These are phyloP conservation scores for Synergus japonicus DNA, from an alignment of 2,888 invertebrate species.

Conservation along the genomic window DNA sequence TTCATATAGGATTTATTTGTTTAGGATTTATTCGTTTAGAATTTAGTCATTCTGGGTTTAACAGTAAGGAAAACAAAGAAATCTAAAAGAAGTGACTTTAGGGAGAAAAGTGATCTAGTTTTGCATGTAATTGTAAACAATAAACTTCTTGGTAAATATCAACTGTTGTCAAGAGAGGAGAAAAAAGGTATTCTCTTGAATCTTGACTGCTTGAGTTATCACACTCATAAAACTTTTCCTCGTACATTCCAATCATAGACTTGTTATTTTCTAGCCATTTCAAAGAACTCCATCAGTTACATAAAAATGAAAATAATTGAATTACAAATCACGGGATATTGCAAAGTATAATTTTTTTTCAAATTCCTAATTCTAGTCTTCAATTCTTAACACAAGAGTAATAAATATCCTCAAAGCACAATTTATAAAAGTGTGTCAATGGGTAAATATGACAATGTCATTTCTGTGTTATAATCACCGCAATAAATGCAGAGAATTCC, in stretches of 20 bases:
- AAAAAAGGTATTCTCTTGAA: neutral
- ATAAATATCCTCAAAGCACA: neutral
- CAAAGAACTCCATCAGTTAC: conserved; percentile 3
- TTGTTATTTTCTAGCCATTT: conserved; percentile 11
- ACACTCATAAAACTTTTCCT: conserved; percentile 29
- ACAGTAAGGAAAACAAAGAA: no score
- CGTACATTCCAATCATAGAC: conserved; percentile 13
- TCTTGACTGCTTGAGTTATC: conserved; percentile 33
- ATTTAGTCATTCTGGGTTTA: no score
- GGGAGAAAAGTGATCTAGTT: no score
- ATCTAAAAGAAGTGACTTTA: no score
- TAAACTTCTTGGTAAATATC: neutral
- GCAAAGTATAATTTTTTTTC: conserved; percentile 1
- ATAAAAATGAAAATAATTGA: conserved; percentile 38
- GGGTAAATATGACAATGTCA: neutral
- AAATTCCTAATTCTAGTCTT: neutral
- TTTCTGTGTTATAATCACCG: neutral
- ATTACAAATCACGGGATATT: conserved; percentile 27
- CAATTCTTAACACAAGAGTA: conserved; percentile 7
- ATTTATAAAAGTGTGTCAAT: conserved; percentile 30
- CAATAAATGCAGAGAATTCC: neutral
- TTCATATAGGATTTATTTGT: no score
- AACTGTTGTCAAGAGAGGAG: neutral
- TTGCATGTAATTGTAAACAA: no score
- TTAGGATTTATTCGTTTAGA: no score